A percentile compares a stretch with the other conserved stretches of the same genome.
Conservation (phyloP, 1,140 invertebrate species). For the Argopecten irradians region DNA sequence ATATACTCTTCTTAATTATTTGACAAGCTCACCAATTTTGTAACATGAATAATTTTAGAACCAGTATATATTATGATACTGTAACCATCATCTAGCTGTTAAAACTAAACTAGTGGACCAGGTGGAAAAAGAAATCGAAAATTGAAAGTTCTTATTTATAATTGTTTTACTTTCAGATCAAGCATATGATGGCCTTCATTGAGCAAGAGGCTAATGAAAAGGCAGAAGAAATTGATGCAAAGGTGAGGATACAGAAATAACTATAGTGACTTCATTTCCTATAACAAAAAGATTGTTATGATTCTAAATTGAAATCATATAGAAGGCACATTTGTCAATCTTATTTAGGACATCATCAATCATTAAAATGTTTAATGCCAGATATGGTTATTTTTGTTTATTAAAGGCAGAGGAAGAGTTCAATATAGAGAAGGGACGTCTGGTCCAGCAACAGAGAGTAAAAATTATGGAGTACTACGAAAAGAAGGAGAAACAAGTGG, state of each 20-base stretch:
- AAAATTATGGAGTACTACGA: conserved; percentile 99
- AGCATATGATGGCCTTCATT: conserved; percentile 99
- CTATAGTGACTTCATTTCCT: neutral
- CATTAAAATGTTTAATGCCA: neutral
- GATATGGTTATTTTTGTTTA: conserved; percentile 24
- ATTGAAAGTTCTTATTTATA: no score
- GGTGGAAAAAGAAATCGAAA: no score
- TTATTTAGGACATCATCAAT: neutral
- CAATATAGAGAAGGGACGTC: conserved; percentile 98
- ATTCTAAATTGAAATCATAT: neutral
- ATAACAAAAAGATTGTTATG: no score
- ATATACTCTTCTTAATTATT: no score
- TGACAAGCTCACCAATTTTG: no score
- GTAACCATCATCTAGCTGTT: no score
- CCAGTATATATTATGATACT: no score
- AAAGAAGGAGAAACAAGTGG: conserved; percentile 99
- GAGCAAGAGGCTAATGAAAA: conserved; percentile 99
- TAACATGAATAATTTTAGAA: no score
- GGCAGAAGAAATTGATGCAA: conserved; percentile 99
- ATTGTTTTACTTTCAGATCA: conserved; percentile 85
- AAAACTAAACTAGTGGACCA: no score
- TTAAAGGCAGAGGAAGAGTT: conserved; percentile 97
- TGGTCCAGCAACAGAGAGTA: conserved; percentile 97
- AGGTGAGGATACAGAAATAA: conserved; percentile 76
- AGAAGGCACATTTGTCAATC: neutral